Evolutionary conservation across 2,888 invertebrate genomes (phyloP).

Genomic region (Eristalis intricaria): DNA sequence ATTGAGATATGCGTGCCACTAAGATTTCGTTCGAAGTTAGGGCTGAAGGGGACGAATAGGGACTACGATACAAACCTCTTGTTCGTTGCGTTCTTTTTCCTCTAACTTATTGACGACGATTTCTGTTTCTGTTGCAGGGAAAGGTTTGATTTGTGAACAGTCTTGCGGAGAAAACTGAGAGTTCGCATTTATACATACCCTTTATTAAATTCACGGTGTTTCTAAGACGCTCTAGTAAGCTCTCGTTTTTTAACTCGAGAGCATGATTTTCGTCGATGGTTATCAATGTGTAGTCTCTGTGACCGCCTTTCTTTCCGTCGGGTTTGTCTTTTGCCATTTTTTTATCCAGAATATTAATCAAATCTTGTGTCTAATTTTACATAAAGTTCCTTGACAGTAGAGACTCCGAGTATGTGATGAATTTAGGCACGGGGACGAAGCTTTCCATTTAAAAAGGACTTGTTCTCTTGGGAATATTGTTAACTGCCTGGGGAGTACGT

Average conservation of each 20-base stretch:
- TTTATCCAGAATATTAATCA: too few species aligned
- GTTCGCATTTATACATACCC: neutral
- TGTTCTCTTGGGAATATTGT: too few species aligned
- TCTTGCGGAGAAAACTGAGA: neutral
- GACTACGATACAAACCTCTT: neutral
- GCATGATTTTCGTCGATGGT: neutral
- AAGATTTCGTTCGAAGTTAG: neutral
- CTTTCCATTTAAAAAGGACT: too few species aligned
- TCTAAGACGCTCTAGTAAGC: neutral
- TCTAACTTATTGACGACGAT: neutral
- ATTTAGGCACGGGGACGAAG: too few species aligned
- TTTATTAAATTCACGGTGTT: neutral
- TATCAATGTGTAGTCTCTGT: neutral
- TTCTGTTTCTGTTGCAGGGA: neutral
- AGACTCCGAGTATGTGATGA: too few species aligned
- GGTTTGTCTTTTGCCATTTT: neutral
- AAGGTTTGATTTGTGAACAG: neutral
- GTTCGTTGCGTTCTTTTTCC: neutral
- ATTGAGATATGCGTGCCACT: slow-evolving; percentile 76
- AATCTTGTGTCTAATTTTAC: too few species aligned
- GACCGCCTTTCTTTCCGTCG: neutral
- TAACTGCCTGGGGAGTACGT: too few species aligned
- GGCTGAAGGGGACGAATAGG: neutral
- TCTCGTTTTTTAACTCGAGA: neutral
- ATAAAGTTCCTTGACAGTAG: too few species aligned